Base-by-base conservation (phyloP, 2,797 vertebrate genomes). In the Ispidina picta region DNA sequence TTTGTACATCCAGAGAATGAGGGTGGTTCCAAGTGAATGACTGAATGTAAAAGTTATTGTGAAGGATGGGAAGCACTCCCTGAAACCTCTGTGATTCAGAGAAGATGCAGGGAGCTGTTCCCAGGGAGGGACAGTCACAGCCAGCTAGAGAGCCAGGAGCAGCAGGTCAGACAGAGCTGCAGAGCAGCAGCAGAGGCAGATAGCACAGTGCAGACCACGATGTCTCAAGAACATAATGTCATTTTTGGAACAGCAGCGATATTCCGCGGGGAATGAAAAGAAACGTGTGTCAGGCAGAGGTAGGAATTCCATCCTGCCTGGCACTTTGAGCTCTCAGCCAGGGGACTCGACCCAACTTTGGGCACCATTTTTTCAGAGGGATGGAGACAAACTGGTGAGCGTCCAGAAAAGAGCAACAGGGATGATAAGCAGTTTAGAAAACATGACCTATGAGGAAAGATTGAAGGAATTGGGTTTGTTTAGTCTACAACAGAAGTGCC, bases 391-490 rank as follows among this genome's bases (percentile, higher is more conserved):
- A 83, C 60, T 96, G 96, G 95, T 74, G 0, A 81, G 31, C 56
- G 88, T 93, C 95, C 95, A 96, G 84, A 85, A 89, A 64, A 92
- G 73, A 94, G 93, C 88, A 96, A 93, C 56, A 39, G 62, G 93
- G 94, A 96, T 95, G 96, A 97, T 97, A 96, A 97, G 96, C 85
- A 23, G 86, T 95, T 95, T 91, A 93, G 91, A 95, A 96, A 95
- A 94, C 94, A 96, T 96, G 96, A 96, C 96, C 96, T 96, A 92
- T 94, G 94, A 96, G 95, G 90, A 95, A 97, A 96, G 95, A 92
- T 90, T 94, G 94, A 91, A 94, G 80, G 94, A 96, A 96, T 81
- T 95, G 94, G 92, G 90, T 97, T 97, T 97, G 95, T 96, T 97
- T 96, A 97, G 95, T 96, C 96, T 96, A 93, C 93, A 81, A 33